Percentiles rank a stretch among this genome's conserved stretches.
These are phyloP conservation scores for Puntigrus tetrazona DNA, from an alignment of 2,113 vertebrate genomes.

Conservation along the genomic window DNA sequence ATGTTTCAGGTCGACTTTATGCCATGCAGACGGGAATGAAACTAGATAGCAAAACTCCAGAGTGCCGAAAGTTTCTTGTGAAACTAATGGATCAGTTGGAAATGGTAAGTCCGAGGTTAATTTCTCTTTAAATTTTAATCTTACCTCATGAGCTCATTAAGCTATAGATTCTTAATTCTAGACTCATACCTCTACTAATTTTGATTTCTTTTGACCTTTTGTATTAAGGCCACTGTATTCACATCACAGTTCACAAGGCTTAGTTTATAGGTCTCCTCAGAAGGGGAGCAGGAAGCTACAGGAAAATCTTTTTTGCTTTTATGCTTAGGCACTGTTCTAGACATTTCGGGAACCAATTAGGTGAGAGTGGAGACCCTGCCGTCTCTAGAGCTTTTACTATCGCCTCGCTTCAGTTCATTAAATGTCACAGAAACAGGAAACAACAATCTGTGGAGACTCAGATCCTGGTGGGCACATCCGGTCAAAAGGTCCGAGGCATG, in stretches of 20 bases:
- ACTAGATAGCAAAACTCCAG: constrained; percentile 94
- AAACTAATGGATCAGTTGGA: constrained; percentile 98
- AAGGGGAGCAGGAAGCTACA: constrained; percentile 28
- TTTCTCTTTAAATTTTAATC: neutral
- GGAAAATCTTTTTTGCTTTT: constrained; percentile 27
- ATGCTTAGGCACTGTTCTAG: constrained; percentile 41
- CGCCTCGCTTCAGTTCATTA: constrained; percentile 56
- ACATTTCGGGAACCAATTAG: constrained; percentile 63
- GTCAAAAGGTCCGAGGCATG: constrained; percentile 34
- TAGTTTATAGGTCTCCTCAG: constrained; percentile 31
- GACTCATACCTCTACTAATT: neutral
- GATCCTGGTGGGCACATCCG: constrained; percentile 44
- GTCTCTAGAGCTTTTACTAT: constrained; percentile 54
- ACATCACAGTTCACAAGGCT: constrained; percentile 23
- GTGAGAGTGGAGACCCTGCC: neutral
- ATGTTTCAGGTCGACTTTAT: constrained; percentile 87
- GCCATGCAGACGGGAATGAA: constrained; percentile 98
- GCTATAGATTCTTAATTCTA: neutral
- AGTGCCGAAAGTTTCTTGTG: constrained; percentile 93
- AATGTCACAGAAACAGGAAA: constrained; percentile 49
- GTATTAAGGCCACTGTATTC: constrained; percentile 30
- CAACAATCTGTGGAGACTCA: constrained; percentile 26
- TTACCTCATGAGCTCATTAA: neutral
- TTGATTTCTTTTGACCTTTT: constrained; percentile 25
- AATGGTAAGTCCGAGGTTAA: constrained; percentile 74